Evolutionary conservation across 2,888 invertebrate species (phyloP), one percentile per base, ranked within the genome.

Genomic region (Noctua comes): DNA sequence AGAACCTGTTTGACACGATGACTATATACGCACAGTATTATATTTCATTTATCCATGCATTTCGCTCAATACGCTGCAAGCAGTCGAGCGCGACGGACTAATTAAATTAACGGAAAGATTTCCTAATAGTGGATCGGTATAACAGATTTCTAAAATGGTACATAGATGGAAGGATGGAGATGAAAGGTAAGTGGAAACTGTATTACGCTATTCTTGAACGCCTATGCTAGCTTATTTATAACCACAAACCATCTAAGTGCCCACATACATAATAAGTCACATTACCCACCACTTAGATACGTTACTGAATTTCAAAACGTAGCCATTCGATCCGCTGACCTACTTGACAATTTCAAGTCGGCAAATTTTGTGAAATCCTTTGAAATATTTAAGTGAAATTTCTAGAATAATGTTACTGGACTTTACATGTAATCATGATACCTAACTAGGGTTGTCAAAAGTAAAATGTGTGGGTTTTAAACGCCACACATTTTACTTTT

Each of bases 341-440:
- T 64, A 77, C 71, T 80, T 77, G 84, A 77, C 76, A 84, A 77
- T 51, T 68, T 64, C 62, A 70, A 65, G 69, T 81, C 62, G 64
- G 54, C 31, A 46, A 84, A 77, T 68, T 81, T 84, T 48, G 66
- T 74, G 57, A 70, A 75, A 77, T 73, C 77, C 70, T 81, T 68
- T 84, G 46, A 84, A 81, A 66, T 81, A 84, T 84, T 84, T 73
- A 84, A 84, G 85, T 76, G 75, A 81, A 84, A 75, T 81, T 77
- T 77, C 77, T 73, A 81, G 69, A 77, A 77, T 81, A 65, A 84
- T 77, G 75, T 77, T 43, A 70, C 75, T 73, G 82, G 85, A 75
- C 85, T 81, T 77, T 81, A 73, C 40, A 71, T 81, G 85, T 84
- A 84, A 84, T 84, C 73, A 76, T 84, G 76, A 84, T 84, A 59